Conservation (phyloP, 2,797 vertebrate genomes). For the Ambastaia sidthimunki region DNA sequence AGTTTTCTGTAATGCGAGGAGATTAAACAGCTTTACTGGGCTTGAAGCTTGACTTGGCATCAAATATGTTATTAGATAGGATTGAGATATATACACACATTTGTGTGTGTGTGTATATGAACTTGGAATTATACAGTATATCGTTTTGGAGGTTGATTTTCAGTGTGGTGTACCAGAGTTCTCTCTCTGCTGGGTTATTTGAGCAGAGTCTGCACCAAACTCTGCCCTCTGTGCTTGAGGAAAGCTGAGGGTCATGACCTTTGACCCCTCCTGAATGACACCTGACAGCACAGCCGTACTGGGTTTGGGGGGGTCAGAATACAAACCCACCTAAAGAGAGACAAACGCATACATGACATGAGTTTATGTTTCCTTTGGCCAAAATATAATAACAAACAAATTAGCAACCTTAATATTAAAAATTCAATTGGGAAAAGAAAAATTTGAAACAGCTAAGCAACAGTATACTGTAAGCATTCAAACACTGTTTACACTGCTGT, state of each 20-base stretch:
- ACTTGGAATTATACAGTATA: background rate
- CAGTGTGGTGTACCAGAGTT: constrained; percentile 59
- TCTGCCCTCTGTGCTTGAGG: constrained; percentile 75
- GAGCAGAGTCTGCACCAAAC: constrained; percentile 43
- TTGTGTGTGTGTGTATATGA: background rate
- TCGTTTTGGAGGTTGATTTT: background rate
- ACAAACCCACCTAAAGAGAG: constrained; percentile 83
- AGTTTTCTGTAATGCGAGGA: constrained; percentile 51
- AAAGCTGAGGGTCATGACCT: constrained; percentile 79
- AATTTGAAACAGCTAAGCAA: no score
- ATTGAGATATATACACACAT: no score
- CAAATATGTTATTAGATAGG: no score
- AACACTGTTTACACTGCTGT: no score
- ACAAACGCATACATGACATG: background rate
- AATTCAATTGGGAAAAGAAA: no score
- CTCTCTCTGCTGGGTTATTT: constrained; percentile 23
- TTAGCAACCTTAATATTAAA: background rate
- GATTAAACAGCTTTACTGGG: background rate
- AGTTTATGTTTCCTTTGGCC: background rate
- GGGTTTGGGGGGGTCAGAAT: constrained; percentile 79
- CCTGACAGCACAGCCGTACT: constrained; percentile 68
- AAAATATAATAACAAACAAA: background rate
- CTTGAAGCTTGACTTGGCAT: no score
- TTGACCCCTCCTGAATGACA: constrained; percentile 68
- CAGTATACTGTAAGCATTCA: no score